phyloP scores from a whole-genome alignment of 2,797 vertebrate genomes.

The Percopsis omiscomaycus region DNA sequence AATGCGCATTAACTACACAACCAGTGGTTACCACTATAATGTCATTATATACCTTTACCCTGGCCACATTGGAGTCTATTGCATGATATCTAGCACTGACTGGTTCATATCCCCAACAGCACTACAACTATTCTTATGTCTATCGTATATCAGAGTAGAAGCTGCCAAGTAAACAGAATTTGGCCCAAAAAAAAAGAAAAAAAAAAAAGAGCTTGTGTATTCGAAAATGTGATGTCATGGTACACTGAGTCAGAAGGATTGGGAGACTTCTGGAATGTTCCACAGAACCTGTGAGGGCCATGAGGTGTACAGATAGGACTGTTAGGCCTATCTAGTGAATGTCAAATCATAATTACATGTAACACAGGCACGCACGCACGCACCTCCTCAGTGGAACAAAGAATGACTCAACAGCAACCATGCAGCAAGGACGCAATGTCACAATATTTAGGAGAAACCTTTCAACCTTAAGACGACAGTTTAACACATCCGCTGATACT shows the following conservation, averaged over 20 bases:
- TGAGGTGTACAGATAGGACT: neutral
- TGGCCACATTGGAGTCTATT: too few relatives aligned
- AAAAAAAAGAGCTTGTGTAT: neutral
- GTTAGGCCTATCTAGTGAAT: neutral
- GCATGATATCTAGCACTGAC: too few relatives aligned
- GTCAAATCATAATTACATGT: neutral
- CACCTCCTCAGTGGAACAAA: neutral
- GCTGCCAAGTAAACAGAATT: constrained; percentile 4
- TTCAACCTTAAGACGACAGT: constrained; percentile 37
- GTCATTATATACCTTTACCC: too few relatives aligned
- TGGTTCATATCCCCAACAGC: too few relatives aligned
- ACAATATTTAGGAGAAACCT: constrained; percentile 31
- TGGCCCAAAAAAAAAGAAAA: neutral
- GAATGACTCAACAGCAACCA: constrained; percentile 19
- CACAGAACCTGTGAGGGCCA: neutral
- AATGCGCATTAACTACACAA: too few relatives aligned
- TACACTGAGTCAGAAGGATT: constrained; percentile 14
- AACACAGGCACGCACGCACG: too few relatives aligned
- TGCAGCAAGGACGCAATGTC: constrained; percentile 7
- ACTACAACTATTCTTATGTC: too few relatives aligned
- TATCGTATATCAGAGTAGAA: too few relatives aligned
- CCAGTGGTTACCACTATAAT: too few relatives aligned
- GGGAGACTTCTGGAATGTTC: constrained; percentile 6
- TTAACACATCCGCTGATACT: neutral
- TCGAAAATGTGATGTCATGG: constrained; percentile 15